Evolutionary conservation across 2,797 vertebrate species (phyloP).

Genomic region (Tolypeutes matacus): DNA sequence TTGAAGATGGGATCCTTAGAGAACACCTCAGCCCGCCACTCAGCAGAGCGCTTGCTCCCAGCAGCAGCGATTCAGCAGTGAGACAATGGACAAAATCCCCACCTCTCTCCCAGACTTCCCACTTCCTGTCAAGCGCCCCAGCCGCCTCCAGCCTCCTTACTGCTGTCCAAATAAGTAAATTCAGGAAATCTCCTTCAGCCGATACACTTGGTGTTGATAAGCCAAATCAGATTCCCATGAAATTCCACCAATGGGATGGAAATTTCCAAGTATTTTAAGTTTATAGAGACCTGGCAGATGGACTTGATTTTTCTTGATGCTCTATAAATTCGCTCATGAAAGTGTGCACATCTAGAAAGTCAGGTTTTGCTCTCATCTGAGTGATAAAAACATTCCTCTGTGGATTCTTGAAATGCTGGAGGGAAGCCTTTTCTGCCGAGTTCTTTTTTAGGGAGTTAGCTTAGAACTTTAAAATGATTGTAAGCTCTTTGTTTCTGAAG

Average conservation of each 20-base stretch:
- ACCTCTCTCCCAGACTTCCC: background rate
- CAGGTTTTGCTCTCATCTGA: background rate
- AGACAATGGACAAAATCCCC: fast-evolving
- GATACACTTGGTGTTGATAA: background rate
- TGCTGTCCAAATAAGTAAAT: background rate
- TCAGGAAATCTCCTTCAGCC: background rate
- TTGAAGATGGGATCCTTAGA: background rate
- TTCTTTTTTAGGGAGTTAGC: conserved; percentile 69
- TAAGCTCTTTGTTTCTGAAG: conserved; percentile 54
- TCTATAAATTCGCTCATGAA: background rate
- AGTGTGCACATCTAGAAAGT: background rate
- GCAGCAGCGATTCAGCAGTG: background rate
- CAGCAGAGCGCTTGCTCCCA: fast-evolving
- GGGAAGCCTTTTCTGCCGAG: background rate
- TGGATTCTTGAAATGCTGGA: background rate
- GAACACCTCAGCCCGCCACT: too few relatives aligned
- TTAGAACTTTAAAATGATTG: conserved; percentile 42
- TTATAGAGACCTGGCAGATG: background rate
- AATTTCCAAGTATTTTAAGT: background rate
- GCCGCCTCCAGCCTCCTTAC: background rate
- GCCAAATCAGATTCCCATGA: background rate
- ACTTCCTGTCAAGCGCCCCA: background rate
- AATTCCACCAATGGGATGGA: background rate
- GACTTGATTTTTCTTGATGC: background rate
- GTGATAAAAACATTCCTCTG: conserved; percentile 30